These are phyloP conservation scores for Meles meles DNA, from an alignment of 2,113 vertebrate species.

Conservation along the genomic window DNA sequence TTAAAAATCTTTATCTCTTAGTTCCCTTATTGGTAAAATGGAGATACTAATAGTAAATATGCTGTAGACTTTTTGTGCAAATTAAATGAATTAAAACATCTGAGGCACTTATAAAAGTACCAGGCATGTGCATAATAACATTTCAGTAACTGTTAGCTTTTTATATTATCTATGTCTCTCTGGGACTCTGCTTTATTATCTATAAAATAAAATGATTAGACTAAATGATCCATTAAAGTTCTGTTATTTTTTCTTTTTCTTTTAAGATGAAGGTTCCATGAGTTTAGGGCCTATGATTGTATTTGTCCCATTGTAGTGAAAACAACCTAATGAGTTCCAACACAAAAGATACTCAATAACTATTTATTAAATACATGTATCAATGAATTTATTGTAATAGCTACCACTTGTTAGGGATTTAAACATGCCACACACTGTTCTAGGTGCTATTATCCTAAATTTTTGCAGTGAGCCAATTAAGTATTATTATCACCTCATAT, in stretches of 20 bases:
- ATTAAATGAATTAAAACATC: neutral
- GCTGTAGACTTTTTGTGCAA: neutral
- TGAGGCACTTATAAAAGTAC: neutral
- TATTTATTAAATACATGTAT: neutral
- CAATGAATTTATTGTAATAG: neutral
- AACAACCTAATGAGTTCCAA: neutral
- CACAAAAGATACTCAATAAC: neutral
- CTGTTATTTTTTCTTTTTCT: neutral
- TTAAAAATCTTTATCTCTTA: neutral
- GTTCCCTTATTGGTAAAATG: neutral
- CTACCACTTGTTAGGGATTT: neutral
- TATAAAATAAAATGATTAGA: neutral
- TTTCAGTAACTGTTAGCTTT: neutral
- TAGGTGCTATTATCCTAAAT: neutral
- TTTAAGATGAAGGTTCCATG: neutral
- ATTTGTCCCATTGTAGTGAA: neutral
- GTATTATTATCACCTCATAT: neutral
- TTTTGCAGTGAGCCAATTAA: neutral
- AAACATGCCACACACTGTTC: neutral
- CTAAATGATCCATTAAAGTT: neutral
- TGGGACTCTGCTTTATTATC: neutral
- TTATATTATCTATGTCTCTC: neutral
- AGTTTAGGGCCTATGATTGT: neutral
- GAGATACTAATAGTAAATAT: neutral
- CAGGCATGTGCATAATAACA: neutral